phyloP scores from a whole-genome alignment of 2,113 vertebrate species.

The Misgurnus anguillicaudatus region DNA sequence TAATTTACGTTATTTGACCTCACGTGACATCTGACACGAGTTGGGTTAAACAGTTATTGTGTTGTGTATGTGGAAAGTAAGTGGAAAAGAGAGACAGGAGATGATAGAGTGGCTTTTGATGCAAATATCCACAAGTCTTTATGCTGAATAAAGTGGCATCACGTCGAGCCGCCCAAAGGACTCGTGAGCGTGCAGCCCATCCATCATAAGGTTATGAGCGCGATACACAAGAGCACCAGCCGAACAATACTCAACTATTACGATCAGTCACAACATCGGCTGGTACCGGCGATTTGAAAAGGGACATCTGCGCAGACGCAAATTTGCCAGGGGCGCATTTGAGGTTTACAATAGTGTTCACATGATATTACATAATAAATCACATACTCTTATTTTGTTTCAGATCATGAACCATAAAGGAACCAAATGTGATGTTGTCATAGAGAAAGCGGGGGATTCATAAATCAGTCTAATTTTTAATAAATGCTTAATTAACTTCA shows the following conservation, averaged over 20 bases:
- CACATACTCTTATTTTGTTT: neutral
- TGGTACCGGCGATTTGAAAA: constrained; percentile 32
- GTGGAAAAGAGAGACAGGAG: constrained; percentile 11
- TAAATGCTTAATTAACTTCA: neutral
- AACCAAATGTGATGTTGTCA: constrained; percentile 8
- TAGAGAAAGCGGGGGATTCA: constrained; percentile 1
- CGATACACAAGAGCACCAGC: neutral
- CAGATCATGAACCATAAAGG: neutral
- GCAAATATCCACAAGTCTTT: constrained; percentile 64
- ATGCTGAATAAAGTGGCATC: constrained; percentile 24
- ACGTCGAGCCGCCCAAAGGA: constrained; percentile 35
- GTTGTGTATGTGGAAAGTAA: constrained; percentile 9
- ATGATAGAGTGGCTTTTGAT: constrained; percentile 78
- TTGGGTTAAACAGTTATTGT: constrained; percentile 4
- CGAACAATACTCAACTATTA: constrained; percentile 26
- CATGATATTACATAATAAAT: constrained; percentile 13
- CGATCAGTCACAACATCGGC: constrained; percentile 13
- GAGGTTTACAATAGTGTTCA: constrained; percentile 10
- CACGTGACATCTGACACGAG: constrained; percentile 21
- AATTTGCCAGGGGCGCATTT: constrained; percentile 35
- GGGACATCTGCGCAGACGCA: constrained; percentile 42
- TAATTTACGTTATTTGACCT: constrained; percentile 2
- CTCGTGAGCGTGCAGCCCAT: constrained; percentile 38
- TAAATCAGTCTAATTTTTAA: constrained; percentile 22
- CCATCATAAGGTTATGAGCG: constrained; percentile 46